Percentiles rank a stretch among this genome's conserved stretches.
These are phyloP conservation scores for Ctena decussata DNA, from an alignment of 2,888 invertebrate genomes.

Conservation along the genomic window DNA sequence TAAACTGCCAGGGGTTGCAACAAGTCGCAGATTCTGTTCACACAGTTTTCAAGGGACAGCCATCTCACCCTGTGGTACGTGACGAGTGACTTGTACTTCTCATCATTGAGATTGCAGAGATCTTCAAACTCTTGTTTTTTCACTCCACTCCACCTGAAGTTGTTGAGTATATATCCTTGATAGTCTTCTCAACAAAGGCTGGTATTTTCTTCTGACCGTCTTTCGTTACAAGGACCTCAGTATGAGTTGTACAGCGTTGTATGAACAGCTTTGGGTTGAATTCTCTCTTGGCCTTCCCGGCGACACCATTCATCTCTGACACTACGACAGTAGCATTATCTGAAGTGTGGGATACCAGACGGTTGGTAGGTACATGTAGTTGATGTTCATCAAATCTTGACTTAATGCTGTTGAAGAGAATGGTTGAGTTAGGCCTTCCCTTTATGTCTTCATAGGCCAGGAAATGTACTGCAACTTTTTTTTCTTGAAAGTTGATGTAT, in stretches of 20 bases:
- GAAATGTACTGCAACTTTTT: neutral
- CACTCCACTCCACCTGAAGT: slow-evolving; percentile 7
- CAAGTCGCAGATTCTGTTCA: neutral
- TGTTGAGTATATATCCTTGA: neutral
- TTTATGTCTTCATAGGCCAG: neutral
- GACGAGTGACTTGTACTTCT: neutral
- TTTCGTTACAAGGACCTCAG: neutral
- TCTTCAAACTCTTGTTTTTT: neutral
- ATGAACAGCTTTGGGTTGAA: neutral
- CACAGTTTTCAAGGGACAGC: neutral
- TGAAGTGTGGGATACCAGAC: neutral
- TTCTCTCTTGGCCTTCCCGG: neutral
- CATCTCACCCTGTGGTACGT: neutral
- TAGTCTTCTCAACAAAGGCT: slow-evolving; percentile 6
- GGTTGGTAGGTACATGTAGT: neutral
- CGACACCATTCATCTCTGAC: neutral
- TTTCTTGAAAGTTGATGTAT: neutral
- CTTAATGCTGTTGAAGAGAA: neutral
- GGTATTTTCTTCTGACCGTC: neutral
- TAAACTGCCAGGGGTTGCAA: neutral
- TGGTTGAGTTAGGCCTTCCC: neutral
- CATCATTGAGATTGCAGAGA: neutral
- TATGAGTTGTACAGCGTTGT: neutral
- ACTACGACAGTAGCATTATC: neutral
- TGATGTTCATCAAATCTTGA: neutral